A percentile compares a stretch with the other conserved stretches of the same genome.
phyloP scores from a whole-genome alignment of 2,888 invertebrate species.

The Drosophila anceps region DNA sequence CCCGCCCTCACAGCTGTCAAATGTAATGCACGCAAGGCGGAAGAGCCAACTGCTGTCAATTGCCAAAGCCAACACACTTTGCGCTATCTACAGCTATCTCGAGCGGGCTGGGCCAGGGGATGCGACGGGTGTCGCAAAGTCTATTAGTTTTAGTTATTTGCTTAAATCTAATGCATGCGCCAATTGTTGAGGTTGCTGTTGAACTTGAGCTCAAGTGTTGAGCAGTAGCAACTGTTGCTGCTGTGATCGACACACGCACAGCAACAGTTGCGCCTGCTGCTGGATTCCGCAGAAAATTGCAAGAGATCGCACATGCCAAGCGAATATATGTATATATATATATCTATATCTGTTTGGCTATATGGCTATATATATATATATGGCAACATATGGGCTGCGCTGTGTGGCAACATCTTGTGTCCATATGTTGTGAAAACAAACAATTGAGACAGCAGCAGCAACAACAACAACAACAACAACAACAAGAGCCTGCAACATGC shows the following conservation, averaged over 20 bases:
- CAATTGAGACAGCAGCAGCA: conserved; percentile 46
- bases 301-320: conserved; percentile 30
- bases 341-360: no score
- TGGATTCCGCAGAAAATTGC: conserved; percentile 47
- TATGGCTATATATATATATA: conserved; percentile 2
- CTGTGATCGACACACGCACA: background rate
- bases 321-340: conserved; percentile 5
- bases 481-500: conserved; percentile 27
- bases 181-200: conserved; percentile 19
- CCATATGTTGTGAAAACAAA: conserved; percentile 77
- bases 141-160: background rate
- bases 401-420: conserved; percentile 71
- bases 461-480: conserved; percentile 9
- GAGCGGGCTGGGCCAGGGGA: background rate
- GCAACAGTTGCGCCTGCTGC: conserved; percentile 35
- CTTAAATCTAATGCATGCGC: conserved; percentile 12
- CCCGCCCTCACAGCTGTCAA: background rate
- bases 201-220: conserved; percentile 68
- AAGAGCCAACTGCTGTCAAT: conserved; percentile 60
- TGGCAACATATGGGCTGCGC: conserved; percentile 56
- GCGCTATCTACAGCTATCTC: conserved; percentile 31
- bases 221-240: conserved; percentile 6
- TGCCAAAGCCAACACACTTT: conserved; percentile 60
- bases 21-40: conserved; percentile 38
- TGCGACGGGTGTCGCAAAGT: background rate